Conservation (phyloP, 1,140 invertebrate species). For the Zelostemma sp. region DNA sequence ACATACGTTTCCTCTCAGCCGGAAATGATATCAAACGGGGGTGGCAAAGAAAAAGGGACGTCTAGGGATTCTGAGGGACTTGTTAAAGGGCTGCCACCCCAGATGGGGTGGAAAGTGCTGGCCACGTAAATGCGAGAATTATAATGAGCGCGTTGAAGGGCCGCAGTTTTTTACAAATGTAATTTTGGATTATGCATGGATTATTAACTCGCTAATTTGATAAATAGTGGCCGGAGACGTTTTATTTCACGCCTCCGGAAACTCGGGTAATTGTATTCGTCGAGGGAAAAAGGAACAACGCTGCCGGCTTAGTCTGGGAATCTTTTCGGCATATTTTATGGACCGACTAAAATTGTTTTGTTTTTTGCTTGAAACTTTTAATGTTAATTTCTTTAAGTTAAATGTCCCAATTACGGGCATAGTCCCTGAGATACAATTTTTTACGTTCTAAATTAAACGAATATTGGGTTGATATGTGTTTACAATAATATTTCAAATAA, state of each 20-base stretch:
- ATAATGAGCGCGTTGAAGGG: not conserved
- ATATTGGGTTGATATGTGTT: no score
- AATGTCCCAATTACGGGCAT: no score
- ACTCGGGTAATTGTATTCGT: not conserved
- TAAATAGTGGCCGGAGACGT: not conserved
- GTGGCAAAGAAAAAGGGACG: constrained; percentile 22
- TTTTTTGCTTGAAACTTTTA: no score
- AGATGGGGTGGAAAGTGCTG: not conserved
- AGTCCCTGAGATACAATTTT: no score
- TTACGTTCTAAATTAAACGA: no score
- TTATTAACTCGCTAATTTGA: constrained; percentile 1
- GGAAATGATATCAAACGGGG: constrained; percentile 25
- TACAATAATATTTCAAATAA: no score
- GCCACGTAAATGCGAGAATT: not conserved
- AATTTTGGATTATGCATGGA: not conserved
- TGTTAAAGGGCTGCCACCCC: not conserved
- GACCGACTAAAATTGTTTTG: no score
- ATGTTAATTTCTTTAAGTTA: no score
- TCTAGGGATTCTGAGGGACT: constrained; percentile 23
- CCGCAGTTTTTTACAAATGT: not conserved
- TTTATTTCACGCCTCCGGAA: not conserved
- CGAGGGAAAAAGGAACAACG: not conserved
- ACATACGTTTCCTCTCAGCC: constrained; percentile 10
- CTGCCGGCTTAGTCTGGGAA: no score
- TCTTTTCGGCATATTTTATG: no score